Evolutionary conservation across 1,140 invertebrate species (phyloP).

Genomic region (Zaprionus capensis): DNA sequence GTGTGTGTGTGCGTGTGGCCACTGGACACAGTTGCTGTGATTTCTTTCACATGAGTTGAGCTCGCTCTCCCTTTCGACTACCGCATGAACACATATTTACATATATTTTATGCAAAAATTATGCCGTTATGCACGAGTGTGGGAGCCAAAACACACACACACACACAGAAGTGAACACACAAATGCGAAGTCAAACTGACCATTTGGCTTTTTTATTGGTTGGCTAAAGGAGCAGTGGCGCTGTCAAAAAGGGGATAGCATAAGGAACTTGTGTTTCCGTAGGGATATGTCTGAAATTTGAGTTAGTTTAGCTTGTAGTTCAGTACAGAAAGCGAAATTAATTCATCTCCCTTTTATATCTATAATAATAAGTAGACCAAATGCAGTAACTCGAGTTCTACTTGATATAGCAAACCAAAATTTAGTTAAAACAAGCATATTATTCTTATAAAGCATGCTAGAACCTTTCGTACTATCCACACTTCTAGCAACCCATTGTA

Average conservation of each 20-base stretch:
- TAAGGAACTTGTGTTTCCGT: background rate
- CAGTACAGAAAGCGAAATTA: background rate
- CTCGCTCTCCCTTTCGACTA: conserved; percentile 25
- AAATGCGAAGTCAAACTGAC: conserved; percentile 76
- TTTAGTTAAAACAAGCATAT: background rate
- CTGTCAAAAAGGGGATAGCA: background rate
- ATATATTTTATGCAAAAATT: conserved; percentile 84
- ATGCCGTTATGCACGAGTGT: conserved; percentile 80
- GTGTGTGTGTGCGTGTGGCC: conserved; percentile 22
- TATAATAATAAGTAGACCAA: background rate
- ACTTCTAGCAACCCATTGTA: background rate
- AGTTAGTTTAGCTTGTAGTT: background rate
- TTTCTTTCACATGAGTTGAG: conserved; percentile 67
- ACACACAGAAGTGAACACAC: conserved; percentile 18
- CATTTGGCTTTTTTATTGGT: conserved; percentile 82
- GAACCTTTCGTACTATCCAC: background rate
- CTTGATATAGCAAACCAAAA: background rate
- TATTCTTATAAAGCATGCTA: background rate
- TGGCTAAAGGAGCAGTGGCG: conserved; percentile 63
- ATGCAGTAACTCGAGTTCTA: conserved; percentile 1
- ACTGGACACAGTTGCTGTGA: conserved; percentile 77
- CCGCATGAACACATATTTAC: conserved; percentile 77
- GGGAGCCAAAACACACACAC: conserved; percentile 46
- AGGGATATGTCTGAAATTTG: background rate
- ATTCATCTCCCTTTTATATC: background rate